phyloP scores from a whole-genome alignment of 1,140 invertebrate species.

The Thalassaphorura encarpata region DNA sequence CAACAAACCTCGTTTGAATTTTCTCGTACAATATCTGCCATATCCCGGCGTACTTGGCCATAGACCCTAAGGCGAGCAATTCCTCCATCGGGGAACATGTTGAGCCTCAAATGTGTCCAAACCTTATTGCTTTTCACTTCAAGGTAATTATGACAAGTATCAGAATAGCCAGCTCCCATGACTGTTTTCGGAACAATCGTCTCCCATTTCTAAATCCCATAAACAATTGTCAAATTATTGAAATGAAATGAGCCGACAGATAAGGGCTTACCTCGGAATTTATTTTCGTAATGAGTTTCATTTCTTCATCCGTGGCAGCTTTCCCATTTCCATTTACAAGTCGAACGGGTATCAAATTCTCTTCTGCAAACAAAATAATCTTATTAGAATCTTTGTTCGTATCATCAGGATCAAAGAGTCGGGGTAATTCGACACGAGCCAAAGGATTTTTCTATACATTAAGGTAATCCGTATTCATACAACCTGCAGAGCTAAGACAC shows the following conservation, averaged over 20 bases:
- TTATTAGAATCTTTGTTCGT: too few species aligned
- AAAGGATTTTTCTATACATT: too few species aligned
- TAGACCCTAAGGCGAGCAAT: slow-evolving; percentile 52
- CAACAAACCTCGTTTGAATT: neutral
- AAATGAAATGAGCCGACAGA: too few species aligned
- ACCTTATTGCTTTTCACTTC: slow-evolving; percentile 39
- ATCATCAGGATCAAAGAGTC: too few species aligned
- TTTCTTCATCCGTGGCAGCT: slow-evolving; percentile 41
- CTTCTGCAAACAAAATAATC: slow-evolving; percentile 39
- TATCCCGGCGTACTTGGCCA: slow-evolving; percentile 43
- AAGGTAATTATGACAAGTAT: slow-evolving; percentile 49
- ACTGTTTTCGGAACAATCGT: slow-evolving; percentile 47
- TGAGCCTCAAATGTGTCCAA: slow-evolving; percentile 50
- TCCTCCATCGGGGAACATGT: slow-evolving; percentile 56
- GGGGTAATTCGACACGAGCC: too few species aligned
- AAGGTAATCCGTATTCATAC: too few species aligned
- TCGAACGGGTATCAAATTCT: slow-evolving; percentile 40
- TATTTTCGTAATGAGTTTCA: slow-evolving; percentile 41
- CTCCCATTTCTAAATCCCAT: slow-evolving; percentile 46
- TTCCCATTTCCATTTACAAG: slow-evolving; percentile 41
- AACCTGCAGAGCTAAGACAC: slow-evolving; percentile 43
- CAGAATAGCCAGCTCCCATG: slow-evolving; percentile 46
- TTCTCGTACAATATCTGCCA: slow-evolving; percentile 26
- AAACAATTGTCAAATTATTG: neutral
- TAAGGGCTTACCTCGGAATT: slow-evolving; percentile 45